These are phyloP conservation scores for Cettia cetti DNA, from an alignment of 2,113 vertebrate genomes.

Conservation along the genomic window DNA sequence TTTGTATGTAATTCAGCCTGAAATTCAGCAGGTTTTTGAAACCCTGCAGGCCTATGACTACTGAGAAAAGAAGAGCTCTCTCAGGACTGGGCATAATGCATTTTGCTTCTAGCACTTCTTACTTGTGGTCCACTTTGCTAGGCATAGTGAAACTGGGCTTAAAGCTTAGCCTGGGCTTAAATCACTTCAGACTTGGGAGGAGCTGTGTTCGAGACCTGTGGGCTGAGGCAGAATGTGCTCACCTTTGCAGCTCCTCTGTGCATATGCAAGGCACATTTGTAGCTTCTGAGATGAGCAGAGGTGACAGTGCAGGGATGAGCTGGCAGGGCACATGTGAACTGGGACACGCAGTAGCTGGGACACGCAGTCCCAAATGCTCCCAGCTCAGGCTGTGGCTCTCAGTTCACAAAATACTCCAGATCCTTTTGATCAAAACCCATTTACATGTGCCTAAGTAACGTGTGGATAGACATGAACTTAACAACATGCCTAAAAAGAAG, in stretches of 20 bases:
- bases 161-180: background rate
- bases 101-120: background rate
- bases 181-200: background rate
- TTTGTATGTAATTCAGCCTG: background rate
- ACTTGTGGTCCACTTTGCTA: background rate
- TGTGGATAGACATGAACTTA: background rate
- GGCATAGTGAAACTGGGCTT: background rate
- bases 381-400: background rate
- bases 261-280: accelerated
- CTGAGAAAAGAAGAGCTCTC: background rate
- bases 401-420: background rate
- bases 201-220: background rate
- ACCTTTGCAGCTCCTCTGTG: background rate
- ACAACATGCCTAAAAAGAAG: background rate
- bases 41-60: background rate
- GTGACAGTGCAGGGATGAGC: background rate
- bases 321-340: background rate
- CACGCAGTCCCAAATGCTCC: background rate
- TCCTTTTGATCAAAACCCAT: background rate
- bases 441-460: background rate
- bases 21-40: slow-evolving; percentile 17
- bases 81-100: background rate
- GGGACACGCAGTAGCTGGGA: background rate
- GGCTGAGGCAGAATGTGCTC: background rate
- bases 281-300: background rate